Evolutionary conservation across 2,113 vertebrate species (phyloP).

Genomic region (Mesembrinibis cayennensis): DNA sequence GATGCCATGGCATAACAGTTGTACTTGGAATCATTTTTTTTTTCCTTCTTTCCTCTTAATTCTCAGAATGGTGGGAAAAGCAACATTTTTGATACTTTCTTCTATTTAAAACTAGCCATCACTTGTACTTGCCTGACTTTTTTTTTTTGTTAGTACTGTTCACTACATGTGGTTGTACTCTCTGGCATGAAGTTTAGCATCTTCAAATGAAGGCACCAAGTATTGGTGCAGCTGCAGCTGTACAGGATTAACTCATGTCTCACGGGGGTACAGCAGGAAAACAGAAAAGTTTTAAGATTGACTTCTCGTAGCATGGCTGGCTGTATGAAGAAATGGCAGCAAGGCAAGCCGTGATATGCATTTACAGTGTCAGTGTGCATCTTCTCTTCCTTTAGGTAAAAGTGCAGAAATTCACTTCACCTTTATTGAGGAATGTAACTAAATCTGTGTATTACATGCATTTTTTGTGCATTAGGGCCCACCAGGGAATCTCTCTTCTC

Average conservation of each 20-base stretch:
- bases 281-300: neutral
- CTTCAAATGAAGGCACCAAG: neutral
- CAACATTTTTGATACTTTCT: neutral
- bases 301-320: neutral
- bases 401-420: neutral
- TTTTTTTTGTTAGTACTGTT: neutral
- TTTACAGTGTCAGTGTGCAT: neutral
- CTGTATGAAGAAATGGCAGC: neutral
- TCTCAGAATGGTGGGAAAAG: neutral
- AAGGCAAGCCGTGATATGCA: neutral
- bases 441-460: neutral
- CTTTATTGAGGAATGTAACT: neutral
- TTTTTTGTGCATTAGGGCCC: neutral
- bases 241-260: neutral
- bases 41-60: neutral
- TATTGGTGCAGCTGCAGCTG: neutral
- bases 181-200: neutral
- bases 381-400: neutral
- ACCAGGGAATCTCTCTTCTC: neutral
- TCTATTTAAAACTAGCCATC: neutral
- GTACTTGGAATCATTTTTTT: neutral
- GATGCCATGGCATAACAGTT: neutral
- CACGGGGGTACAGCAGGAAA: neutral
- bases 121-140: neutral
- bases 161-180: neutral